These are phyloP conservation scores for Pocillopora damicornis DNA, from an alignment of 64 coral and sea anemone genomes.

Conservation along the genomic window DNA sequence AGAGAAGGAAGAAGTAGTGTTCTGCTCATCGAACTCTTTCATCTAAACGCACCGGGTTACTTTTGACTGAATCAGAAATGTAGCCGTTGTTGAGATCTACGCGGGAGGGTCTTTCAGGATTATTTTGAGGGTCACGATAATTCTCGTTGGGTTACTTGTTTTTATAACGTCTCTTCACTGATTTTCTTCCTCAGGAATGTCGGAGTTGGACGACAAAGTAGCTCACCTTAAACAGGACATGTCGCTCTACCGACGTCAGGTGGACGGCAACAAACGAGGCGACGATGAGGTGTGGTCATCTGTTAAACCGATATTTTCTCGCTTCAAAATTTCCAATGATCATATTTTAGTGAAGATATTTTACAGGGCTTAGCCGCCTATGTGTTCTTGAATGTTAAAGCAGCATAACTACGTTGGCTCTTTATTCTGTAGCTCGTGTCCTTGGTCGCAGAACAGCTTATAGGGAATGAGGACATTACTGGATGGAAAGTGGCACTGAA, in stretches of 20 bases:
- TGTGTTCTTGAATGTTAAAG: no score
- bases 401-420: neutral
- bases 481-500: slow-evolving; percentile 77
- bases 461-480: slow-evolving; percentile 62
- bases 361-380: no score
- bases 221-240: slow-evolving; percentile 71
- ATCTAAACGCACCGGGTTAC: no score
- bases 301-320: neutral
- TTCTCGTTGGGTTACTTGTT: neutral
- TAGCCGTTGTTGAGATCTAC: no score
- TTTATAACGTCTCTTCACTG: no score
- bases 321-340: no score
- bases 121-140: no score
- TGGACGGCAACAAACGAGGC: slow-evolving; percentile 49
- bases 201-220: slow-evolving; percentile 52
- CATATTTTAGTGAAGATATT: no score
- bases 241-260: slow-evolving; percentile 55
- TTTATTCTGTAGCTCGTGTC: slow-evolving; percentile 63
- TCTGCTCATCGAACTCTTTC: no score
- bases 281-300: slow-evolving; percentile 62
- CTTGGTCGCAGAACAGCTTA: slow-evolving; percentile 76
- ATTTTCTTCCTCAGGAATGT: slow-evolving; percentile 29
- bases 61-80: no score
- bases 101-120: neutral
- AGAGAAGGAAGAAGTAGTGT: no score